Base-by-base conservation (phyloP, 1,140 invertebrate genomes). In the Drosophila malerkotliana region DNA sequence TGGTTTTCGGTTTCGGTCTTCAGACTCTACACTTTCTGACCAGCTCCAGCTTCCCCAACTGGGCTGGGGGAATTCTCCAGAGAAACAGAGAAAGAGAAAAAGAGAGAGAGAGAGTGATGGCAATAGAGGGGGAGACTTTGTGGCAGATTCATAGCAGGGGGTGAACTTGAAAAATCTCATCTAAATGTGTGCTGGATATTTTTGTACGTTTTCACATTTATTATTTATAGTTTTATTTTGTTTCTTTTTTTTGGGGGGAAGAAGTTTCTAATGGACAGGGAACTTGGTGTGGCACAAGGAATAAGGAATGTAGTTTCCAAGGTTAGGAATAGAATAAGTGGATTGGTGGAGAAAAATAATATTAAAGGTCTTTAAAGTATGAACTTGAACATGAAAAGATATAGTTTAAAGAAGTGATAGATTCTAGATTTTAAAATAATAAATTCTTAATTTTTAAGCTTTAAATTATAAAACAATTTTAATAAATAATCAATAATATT, bases 121-220 rank as follows among this genome's bases (percentile, higher is more conserved):
- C 21, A 21, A 21, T 28, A 14, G 15, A 55, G 26, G 30, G 56
- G 44, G 44, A 26, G 44, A 26, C 30, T 28, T 15, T 37, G 55
- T 2, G 24, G 18, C 10, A 28, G 26, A 37, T 32, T 52, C 82
- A 28, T 72, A 79, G 82, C 83, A 55, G 82, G 82, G 83, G 82
- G 82, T 87, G 83, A 88, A 88, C 82, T 87, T 87, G 82, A 87
- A 87, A 88, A 82, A 37, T 68, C 61, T 12, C 7, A 8, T 10
- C 55, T 67, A 21, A 15, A 10, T 79, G 61, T 72, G 57, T 71
- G 79, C 32, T 21, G 66, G 69, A 72, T 82, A 72, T 83, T 63
- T 81, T 57, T 73, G 66, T 74, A 67, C 55, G 56, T 49, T 47
- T 55, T 53, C 59, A 73, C 53, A 66, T 61, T 72, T 58, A 59